These are phyloP conservation scores for Meleagris gallopavo DNA, from an alignment of 2,113 vertebrate genomes.

Conservation along the genomic window DNA sequence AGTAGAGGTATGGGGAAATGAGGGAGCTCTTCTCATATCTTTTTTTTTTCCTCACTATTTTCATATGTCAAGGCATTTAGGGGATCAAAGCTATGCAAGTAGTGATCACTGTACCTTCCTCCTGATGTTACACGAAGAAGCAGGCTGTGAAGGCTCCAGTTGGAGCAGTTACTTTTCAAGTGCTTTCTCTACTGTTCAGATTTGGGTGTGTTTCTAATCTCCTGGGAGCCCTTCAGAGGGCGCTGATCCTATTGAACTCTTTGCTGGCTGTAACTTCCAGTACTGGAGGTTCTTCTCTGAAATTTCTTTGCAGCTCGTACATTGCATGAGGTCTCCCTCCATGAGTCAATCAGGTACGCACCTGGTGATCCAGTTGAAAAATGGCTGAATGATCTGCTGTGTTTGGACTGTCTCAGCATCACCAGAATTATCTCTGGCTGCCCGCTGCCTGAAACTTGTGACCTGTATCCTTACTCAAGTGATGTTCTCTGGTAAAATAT, in stretches of 20 bases:
- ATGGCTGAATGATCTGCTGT: constrained; percentile 96
- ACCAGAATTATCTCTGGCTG: constrained; percentile 93
- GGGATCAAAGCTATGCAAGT: rapidly evolving
- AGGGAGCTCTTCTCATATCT: rapidly evolving
- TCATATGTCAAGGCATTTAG: neutral
- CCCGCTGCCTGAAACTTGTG: constrained; percentile 92
- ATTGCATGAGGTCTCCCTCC: constrained; percentile 90
- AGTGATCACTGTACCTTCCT: neutral
- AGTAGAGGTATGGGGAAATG: neutral
- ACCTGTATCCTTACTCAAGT: constrained; percentile 88
- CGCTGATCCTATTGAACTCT: neutral
- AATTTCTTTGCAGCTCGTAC: constrained; percentile 80
- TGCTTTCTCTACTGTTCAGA: neutral
- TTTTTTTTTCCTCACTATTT: neutral
- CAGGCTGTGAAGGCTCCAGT: neutral
- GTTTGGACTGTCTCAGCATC: constrained; percentile 93
- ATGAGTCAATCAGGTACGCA: constrained; percentile 95
- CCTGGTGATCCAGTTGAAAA: constrained; percentile 92
- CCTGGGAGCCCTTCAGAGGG: neutral
- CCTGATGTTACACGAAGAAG: neutral
- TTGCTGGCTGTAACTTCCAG: neutral
- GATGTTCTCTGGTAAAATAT: neutral
- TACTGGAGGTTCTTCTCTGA: neutral
- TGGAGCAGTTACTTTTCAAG: neutral
- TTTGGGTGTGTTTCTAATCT: neutral